phyloP scores from a whole-genome alignment of 2,797 vertebrate genomes.

The Schizothorax lantsangensis region DNA sequence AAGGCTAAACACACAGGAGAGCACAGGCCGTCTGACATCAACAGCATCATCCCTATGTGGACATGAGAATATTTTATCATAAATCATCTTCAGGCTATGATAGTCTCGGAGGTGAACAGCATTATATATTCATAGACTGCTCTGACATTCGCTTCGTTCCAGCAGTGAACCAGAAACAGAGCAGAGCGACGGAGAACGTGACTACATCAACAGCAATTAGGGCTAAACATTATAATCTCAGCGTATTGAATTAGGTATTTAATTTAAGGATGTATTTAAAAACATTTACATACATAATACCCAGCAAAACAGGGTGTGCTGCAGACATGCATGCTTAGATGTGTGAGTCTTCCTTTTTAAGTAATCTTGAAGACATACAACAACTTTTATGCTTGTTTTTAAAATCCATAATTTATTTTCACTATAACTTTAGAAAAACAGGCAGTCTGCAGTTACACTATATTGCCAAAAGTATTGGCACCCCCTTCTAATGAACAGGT shows the following conservation, averaged over 20 bases:
- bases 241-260: not conserved
- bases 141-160: not conserved
- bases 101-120: slow-evolving; percentile 36
- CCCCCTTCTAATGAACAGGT: too few species aligned
- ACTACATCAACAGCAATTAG: not conserved
- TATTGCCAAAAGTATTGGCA: too few species aligned
- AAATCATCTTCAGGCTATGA: slow-evolving; percentile 60
- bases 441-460: not conserved
- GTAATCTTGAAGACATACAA: not conserved
- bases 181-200: not conserved
- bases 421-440: not conserved
- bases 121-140: not conserved
- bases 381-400: not conserved
- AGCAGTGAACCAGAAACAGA: not conserved
- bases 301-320: not conserved
- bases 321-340: not conserved
- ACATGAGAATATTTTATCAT: slow-evolving; percentile 61
- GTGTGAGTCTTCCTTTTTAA: not conserved
- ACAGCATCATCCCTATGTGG: slow-evolving; percentile 53
- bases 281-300: not conserved
- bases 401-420: not conserved
- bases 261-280: not conserved
- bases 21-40: slow-evolving; percentile 57
- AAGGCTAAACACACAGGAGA: slow-evolving; percentile 56
- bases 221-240: not conserved